Evolutionary conservation across 2,113 vertebrate species (phyloP), one percentile per base, ranked within the genome.

Genomic region (Actinemys pallida): DNA sequence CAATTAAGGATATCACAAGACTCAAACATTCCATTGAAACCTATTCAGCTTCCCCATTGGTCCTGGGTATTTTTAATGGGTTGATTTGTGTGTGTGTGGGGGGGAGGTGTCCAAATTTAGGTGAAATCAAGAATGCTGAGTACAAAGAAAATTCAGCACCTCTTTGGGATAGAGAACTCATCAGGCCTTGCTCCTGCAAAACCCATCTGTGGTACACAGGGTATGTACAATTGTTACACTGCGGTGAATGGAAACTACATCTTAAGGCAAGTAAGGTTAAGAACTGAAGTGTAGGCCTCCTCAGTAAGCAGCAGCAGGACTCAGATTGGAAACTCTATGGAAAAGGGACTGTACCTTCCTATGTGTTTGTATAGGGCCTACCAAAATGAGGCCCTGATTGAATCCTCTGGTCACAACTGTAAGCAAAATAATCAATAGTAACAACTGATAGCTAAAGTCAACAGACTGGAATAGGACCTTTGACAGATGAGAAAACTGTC

Each of bases 161-260:
- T 84, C 84, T 53, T 91, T 91, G 93, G 75, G 86, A 82, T 80
- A 22, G 54, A 56, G 54, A 56, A 56, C 54, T 56, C 20, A 22
- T 56, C 22, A 95, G 84, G 80, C 16, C 88, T 89, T 88, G 84
- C 83, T 87, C 50, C 81, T 27, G 50, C 35, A 94, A 65, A 85
- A 87, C 8, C 3, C 6, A 22, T 50, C 62, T 82, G 24, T 84
- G 88, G 91, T 6, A 12, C 8, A 82, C 7, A 91, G 17, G 35
- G 90, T 79, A 92, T 47, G 79, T 3, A 9, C 6, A 35, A 35
- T 56, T 49, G 7, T 78, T 87, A 17, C 0, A 10, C 72, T 88
- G 31, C 81, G 19, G 54, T 42, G 79, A 88, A 83, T 39, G 25
- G 72, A 95, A 90, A 1, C 10, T 89, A 35, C 31, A 53, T 27